Percentiles rank a stretch among this genome's conserved stretches.
Evolutionary conservation across 1,140 invertebrate species (phyloP).

Genomic region (Mesaphorura yosii): DNA sequence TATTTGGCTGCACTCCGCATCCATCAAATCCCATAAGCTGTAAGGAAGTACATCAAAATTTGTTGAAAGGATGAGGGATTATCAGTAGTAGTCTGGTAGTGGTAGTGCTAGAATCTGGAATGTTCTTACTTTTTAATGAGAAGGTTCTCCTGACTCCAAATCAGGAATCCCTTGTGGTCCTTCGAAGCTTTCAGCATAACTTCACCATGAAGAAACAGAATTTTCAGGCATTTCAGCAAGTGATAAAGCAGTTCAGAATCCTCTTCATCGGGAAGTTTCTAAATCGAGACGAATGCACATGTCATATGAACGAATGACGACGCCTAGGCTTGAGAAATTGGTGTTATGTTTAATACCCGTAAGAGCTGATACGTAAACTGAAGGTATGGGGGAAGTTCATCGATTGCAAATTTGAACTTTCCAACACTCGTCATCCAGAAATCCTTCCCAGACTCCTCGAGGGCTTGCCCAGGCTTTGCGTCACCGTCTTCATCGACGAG

Average conservation of each 20-base stretch:
- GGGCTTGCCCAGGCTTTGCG: not conserved
- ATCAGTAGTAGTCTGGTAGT: not conserved
- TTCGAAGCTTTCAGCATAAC: conserved; percentile 73
- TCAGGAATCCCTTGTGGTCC: conserved; percentile 87
- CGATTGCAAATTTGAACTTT: conserved; percentile 79
- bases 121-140: conserved; percentile 73
- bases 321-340: too few relatives aligned
- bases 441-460: conserved; percentile 21
- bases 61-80: not conserved
- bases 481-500: conserved; percentile 32
- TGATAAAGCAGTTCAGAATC: conserved; percentile 90
- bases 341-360: conserved; percentile 54
- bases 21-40: conserved; percentile 86
- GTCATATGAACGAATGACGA: too few relatives aligned
- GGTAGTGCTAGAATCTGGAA: not conserved
- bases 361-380: conserved; percentile 84
- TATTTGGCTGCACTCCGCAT: conserved; percentile 62
- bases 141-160: conserved; percentile 94
- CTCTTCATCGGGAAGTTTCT: conserved; percentile 35
- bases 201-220: conserved; percentile 85
- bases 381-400: conserved; percentile 81
- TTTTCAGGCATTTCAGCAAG: conserved; percentile 79
- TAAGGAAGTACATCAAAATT: conserved; percentile 3
- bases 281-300: not conserved
- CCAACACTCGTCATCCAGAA: conserved; percentile 79